Percentiles rank a stretch among this genome's conserved stretches.
Evolutionary conservation across 2,113 vertebrate genomes (phyloP).

Genomic region (Tapirus terrestris): DNA sequence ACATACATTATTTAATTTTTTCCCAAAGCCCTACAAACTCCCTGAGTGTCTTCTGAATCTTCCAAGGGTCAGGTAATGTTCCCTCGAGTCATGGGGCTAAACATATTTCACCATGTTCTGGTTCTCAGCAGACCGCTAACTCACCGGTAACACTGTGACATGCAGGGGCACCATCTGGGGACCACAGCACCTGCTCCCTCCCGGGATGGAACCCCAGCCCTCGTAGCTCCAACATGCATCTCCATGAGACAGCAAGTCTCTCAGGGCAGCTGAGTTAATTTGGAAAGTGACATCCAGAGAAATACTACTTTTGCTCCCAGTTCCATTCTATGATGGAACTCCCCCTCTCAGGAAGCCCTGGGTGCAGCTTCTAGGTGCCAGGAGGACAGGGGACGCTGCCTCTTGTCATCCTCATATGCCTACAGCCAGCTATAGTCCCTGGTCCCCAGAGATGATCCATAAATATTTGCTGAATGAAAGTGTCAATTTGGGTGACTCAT

Average conservation of each 20-base stretch:
- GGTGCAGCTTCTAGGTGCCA: background rate
- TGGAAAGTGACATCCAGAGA: background rate
- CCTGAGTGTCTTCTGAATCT: background rate
- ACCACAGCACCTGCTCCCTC: background rate
- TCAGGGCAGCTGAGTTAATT: background rate
- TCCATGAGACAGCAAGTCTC: background rate
- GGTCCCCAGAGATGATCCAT: background rate
- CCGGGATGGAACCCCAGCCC: background rate
- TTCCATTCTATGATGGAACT: background rate
- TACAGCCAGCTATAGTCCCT: background rate
- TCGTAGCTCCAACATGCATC: background rate
- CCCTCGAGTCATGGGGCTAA: background rate
- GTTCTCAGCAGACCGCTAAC: background rate
- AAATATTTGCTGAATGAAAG: background rate
- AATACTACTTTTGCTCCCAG: background rate
- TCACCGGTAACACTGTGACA: rapidly evolving
- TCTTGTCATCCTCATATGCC: background rate
- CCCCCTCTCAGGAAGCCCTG: background rate
- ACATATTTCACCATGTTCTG: background rate
- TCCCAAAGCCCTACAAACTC: background rate
- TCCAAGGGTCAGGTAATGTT: background rate
- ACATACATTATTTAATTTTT: background rate
- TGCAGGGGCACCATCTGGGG: no score
- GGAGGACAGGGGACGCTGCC: background rate
- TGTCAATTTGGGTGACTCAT: background rate